Percentiles rank a stretch among this genome's conserved stretches.
Conservation (phyloP, 2,113 vertebrate genomes). For the Pachypanchax playfairii region DNA sequence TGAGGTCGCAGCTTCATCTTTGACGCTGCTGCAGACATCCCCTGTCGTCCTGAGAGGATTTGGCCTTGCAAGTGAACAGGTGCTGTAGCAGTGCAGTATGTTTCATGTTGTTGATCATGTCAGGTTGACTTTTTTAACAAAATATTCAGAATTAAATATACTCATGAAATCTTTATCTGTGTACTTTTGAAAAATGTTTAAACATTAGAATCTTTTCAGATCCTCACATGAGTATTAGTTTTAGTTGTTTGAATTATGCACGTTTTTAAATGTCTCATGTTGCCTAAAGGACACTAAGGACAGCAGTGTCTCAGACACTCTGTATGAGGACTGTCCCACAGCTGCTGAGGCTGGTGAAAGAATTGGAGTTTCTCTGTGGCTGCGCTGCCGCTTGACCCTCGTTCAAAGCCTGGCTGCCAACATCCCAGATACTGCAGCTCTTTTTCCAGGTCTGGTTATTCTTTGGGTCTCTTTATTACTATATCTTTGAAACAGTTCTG, state of each 20-base stretch:
- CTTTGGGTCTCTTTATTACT: neutral
- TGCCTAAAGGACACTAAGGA: slow-evolving; percentile 29
- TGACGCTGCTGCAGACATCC: slow-evolving; percentile 85
- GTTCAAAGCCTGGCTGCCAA: slow-evolving; percentile 78
- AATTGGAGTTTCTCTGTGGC: slow-evolving; percentile 81
- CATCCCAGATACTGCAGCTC: slow-evolving; percentile 59
- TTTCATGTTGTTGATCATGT: neutral
- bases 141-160: neutral
- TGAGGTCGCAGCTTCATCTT: slow-evolving; percentile 82
- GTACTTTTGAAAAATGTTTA: neutral
- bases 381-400: slow-evolving; percentile 81
- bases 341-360: slow-evolving; percentile 78
- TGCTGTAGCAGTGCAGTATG: neutral
- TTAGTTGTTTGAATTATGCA: neutral
- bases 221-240: neutral
- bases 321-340: slow-evolving; percentile 49
- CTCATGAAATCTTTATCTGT: neutral
- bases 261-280: neutral
- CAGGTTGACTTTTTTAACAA: too few species aligned
- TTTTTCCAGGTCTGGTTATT: slow-evolving; percentile 62
- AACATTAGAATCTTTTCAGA: neutral
- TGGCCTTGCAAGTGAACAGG: slow-evolving; percentile 1
- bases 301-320: neutral
- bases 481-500: neutral
- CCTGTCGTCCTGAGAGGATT: slow-evolving; percentile 62